Percentiles rank a stretch among this genome's conserved stretches.
Conservation (phyloP, 2,113 vertebrate species). For the Dasypus novemcinctus region DNA sequence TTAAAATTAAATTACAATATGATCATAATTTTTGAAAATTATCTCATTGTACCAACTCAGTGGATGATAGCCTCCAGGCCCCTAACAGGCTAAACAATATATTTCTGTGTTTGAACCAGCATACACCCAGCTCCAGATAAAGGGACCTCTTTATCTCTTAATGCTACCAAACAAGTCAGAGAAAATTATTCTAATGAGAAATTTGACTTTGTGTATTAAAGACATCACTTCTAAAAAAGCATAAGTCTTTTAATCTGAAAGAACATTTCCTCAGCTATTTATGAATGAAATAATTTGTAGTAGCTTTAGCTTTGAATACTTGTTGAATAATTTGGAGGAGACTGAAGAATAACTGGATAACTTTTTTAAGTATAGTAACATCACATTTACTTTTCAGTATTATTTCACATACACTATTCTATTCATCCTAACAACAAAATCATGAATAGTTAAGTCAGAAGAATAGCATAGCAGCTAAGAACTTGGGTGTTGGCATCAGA, state of each 20-base stretch:
- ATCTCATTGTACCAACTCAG: not conserved
- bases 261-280: not conserved
- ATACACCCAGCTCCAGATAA: not conserved
- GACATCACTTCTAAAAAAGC: not conserved
- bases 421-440: not conserved
- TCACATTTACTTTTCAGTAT: not conserved
- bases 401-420: not conserved
- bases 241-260: not conserved
- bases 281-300: not conserved
- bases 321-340: not conserved
- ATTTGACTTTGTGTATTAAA: not conserved
- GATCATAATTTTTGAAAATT: slow-evolving; percentile 26
- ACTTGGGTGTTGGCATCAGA: not conserved
- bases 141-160: not conserved
- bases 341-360: not conserved
- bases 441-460: not conserved
- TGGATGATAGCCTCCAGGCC: not conserved
- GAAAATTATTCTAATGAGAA: not conserved
- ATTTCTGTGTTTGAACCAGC: not conserved
- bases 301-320: not conserved
- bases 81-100: not conserved
- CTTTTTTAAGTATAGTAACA: not conserved
- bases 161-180: not conserved
- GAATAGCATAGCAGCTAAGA: not conserved
- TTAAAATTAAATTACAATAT: not conserved